A percentile compares a stretch with the other conserved stretches of the same genome.
phyloP scores from a whole-genome alignment of 2,888 invertebrate genomes.

The Orgyia antiqua region DNA sequence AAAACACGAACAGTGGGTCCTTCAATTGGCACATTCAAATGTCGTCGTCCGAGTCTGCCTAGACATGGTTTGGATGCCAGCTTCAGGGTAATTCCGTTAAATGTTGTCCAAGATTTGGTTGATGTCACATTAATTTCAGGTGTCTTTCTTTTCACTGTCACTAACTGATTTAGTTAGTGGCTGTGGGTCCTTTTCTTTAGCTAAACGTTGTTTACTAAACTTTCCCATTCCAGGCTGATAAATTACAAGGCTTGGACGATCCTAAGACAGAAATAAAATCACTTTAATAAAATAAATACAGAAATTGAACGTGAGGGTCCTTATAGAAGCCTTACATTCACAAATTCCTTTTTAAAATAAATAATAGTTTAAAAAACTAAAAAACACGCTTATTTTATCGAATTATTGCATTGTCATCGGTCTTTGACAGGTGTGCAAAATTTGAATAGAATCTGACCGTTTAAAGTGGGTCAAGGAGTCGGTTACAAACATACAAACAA shows the following conservation, averaged over 20 bases:
- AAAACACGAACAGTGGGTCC: slow-evolving; percentile 57
- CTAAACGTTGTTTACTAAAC: slow-evolving; percentile 82
- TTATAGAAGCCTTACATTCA: no score
- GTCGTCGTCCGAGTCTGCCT: slow-evolving; percentile 53
- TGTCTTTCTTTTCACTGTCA: slow-evolving; percentile 73
- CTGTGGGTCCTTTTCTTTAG: slow-evolving; percentile 64
- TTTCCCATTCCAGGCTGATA: slow-evolving; percentile 94
- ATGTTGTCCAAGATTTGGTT: slow-evolving; percentile 69
- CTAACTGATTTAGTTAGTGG: slow-evolving; percentile 47
- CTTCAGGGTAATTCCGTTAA: slow-evolving; percentile 68
- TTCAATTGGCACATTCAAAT: slow-evolving; percentile 60
- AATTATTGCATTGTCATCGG: no score
- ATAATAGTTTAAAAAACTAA: no score
- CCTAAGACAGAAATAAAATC: slow-evolving; percentile 63
- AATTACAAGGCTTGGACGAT: slow-evolving; percentile 92
- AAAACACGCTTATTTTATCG: no score
- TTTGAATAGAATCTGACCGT: no score
- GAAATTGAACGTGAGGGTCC: no score
- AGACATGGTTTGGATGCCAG: slow-evolving; percentile 62
- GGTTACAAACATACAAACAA: no score
- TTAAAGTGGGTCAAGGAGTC: no score
- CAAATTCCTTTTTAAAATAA: no score
- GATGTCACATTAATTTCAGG: slow-evolving; percentile 52
- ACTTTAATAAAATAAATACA: no score
- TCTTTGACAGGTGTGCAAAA: no score